Percentiles rank a stretch among this genome's conserved stretches.
Evolutionary conservation across 2,888 invertebrate species (phyloP).

Genomic region (Seladonia tumulorum): DNA sequence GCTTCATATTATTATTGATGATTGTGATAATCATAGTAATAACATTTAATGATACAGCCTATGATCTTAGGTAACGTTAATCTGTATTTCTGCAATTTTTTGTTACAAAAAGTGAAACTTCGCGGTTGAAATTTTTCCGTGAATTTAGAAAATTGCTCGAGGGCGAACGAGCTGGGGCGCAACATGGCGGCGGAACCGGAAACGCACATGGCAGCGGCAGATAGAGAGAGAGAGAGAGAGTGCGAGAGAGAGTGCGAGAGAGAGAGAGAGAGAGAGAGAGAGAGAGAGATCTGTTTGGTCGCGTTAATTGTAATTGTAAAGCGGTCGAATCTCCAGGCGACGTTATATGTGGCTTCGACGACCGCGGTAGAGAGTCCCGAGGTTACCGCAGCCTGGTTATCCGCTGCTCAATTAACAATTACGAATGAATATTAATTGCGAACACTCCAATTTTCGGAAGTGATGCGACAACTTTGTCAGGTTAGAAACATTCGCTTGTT

Average conservation of each 20-base stretch:
- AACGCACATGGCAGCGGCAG: neutral
- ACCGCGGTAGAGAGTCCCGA: constrained; percentile 40
- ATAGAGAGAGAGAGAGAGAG: neutral
- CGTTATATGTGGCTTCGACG: constrained; percentile 35
- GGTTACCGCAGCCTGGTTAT: constrained; percentile 56
- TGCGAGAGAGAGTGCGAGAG: too few species aligned
- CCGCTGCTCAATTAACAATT: constrained; percentile 68
- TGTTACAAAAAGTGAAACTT: neutral
- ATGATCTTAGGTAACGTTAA: neutral
- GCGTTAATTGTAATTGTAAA: constrained; percentile 68
- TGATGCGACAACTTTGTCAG: constrained; percentile 21
- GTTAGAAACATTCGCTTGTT: constrained; percentile 26
- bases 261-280: neutral
- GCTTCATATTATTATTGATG: too few species aligned
- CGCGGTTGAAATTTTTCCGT: neutral
- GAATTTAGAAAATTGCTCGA: neutral
- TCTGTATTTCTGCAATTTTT: neutral
- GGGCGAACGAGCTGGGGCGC: neutral
- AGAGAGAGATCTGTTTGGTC: constrained; percentile 48
- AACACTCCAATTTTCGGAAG: constrained; percentile 32
- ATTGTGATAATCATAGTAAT: too few species aligned
- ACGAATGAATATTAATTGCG: constrained; percentile 65
- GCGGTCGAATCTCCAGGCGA: constrained; percentile 55
- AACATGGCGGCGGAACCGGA: neutral
- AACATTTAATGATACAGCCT: too few species aligned